Percentiles rank a stretch among this genome's conserved stretches.
Conservation (phyloP, 2,888 invertebrate species). For the Melieria picta region DNA sequence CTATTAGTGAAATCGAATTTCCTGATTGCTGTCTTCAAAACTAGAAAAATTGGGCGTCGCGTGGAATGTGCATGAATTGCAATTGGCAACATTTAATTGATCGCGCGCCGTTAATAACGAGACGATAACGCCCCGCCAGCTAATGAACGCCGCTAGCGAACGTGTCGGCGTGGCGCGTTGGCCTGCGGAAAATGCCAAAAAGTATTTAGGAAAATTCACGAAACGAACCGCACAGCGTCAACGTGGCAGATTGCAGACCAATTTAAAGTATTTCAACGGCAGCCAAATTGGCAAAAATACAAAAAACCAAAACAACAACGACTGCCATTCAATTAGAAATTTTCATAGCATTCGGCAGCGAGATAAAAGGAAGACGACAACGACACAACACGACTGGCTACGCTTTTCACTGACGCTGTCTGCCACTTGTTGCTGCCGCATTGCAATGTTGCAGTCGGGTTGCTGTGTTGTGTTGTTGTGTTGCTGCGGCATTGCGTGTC, state of each 20-base stretch:
- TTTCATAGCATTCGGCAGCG: no score
- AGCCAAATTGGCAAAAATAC: constrained; percentile 32
- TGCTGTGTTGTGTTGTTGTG: no score
- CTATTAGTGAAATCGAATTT: constrained; percentile 61
- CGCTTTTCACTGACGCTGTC: no score
- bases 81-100: constrained; percentile 43
- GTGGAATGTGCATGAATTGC: constrained; percentile 11
- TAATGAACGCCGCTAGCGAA: constrained; percentile 60
- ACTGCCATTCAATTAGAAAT: constrained; percentile 40
- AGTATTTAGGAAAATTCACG: constrained; percentile 15
- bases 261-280: neutral
- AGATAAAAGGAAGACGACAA: no score
- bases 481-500: constrained; percentile 46
- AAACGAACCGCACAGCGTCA: neutral
- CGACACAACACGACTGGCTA: no score
- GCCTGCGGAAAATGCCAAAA: constrained; percentile 13
- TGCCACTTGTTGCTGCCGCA: no score
- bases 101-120: constrained; percentile 49
- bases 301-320: constrained; percentile 27
- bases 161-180: neutral
- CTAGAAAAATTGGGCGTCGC: constrained; percentile 11
- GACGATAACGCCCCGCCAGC: constrained; percentile 59
- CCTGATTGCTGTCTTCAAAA: constrained; percentile 53
- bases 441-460: no score
- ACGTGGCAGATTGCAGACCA: constrained; percentile 12